Evolutionary conservation across 2,113 vertebrate species (phyloP), one percentile per base, ranked within the genome.

Genomic region (Eolophus roseicapilla): DNA sequence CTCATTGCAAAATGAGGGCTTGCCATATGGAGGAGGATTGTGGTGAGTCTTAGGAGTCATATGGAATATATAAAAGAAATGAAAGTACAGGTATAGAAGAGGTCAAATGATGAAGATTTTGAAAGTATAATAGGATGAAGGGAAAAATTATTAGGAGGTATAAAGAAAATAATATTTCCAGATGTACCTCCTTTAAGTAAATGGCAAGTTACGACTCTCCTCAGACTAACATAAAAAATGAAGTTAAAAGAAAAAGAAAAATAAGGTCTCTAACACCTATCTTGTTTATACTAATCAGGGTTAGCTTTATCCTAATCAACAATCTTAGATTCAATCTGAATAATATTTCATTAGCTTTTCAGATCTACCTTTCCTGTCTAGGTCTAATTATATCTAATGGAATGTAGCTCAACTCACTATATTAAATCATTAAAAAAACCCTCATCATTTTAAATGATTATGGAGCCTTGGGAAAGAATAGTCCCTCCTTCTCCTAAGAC

Each of bases 351-450:
- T 98, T 98, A 98, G 97, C 98, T 98, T 98, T 97, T 98, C 97
- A 98, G 97, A 98, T 97, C 98, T 98, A 98, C 97, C 98, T 98
- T 98, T 98, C 98, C 98, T 98, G 98, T 98, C 98, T 98, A 98
- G 90, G 96, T 98, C 98, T 98, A 98, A 98, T 98, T 98, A 98
- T 98, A 98, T 98, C 97, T 98, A 98, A 98, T 98, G 98, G 98
- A 98, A 98, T 98, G 98, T 98, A 98, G 98, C 97, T 98, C 98
- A 98, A 98, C 98, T 98, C 98, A 95, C 97, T 97, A 98, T 98
- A 98, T 98, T 98, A 98, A 98, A 98, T 98, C 98, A 98, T 97
- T 98, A 68, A 94, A 86, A 96, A 97, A 98, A 90, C 91, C 82
- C 94, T 95, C 94, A 93, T 96, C 82, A 93, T 93, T 98, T 97